Conservation (phyloP, 2,113 vertebrate species). For the Misgurnus anguillicaudatus region DNA sequence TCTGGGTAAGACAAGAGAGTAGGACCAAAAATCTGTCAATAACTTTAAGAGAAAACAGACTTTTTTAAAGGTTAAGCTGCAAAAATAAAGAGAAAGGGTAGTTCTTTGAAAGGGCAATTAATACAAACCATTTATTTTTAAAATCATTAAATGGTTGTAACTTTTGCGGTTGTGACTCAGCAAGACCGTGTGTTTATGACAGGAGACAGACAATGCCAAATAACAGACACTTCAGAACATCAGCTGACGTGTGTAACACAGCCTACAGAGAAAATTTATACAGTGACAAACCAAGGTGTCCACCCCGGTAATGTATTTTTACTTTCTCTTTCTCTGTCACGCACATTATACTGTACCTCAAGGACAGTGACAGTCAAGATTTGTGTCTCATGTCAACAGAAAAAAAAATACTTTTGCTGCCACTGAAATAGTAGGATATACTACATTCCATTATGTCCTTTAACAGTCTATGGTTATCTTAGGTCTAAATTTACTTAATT, state of each 20-base stretch:
- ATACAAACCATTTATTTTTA: background rate
- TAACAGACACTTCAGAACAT: constrained; percentile 67
- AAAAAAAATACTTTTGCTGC: no score
- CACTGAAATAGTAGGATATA: no score
- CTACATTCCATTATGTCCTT: no score
- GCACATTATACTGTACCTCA: background rate
- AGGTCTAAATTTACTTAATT: no score
- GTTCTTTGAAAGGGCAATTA: no score
- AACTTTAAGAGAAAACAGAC: no score
- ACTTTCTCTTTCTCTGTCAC: no score
- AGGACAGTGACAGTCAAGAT: background rate
- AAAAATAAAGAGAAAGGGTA: no score
- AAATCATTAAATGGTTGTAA: no score
- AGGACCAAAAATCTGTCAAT: background rate
- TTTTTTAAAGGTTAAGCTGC: no score
- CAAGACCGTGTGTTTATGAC: constrained; percentile 44
- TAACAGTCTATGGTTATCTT: no score
- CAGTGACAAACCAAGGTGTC: constrained; percentile 75
- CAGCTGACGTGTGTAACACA: constrained; percentile 74
- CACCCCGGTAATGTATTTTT: constrained; percentile 51
- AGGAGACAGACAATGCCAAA: constrained; percentile 74
- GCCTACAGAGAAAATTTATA: constrained; percentile 62
- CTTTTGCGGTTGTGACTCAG: background rate
- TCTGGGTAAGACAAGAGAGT: constrained; percentile 75
- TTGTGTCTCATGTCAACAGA: no score